Base-by-base conservation (phyloP, 1,140 invertebrate species). In the Anoplolepis gracilipes region DNA sequence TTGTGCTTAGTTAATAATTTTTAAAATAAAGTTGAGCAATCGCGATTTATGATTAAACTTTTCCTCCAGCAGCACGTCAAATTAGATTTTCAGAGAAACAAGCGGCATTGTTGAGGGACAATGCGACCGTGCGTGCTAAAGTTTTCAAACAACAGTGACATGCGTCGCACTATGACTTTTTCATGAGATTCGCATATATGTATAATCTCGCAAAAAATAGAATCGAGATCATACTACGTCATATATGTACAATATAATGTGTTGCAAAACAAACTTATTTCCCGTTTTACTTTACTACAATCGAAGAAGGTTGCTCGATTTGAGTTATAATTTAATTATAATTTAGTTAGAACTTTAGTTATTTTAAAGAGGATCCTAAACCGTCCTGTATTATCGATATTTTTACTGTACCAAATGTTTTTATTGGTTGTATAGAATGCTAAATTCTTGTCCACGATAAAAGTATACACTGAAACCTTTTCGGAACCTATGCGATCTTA, bases 181-280 rank as follows among this genome's bases (percentile, higher is more conserved):
- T 82, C 53, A 82, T 59, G 67, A 82, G 53, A 22, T 42, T 39
- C 53, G 53, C 36, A 11, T 46, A 28, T 82, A 11, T 46, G n/a
- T 82, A 82, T 59, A 82, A 82, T 82, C 53, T 13, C 39, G 28
- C 25, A 59, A 77, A 84, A 77, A 39, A 46, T 57, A 22, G n/a
- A 65, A 49, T 61, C 28, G 39, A 10, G 72, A 36, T 28, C 19
- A n/a, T n/a, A n/a, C 5, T 5, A 49, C 13, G 16, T 49, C 2
- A 11, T 19, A n/a, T 2, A 30, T 33, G 6, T 11, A 13, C 16
- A 8, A 42, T 19, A 8, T 13, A 4, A 67, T 11, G 28, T 13
- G 39, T 64, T 22, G n/a, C 28, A 65, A 70, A 39, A 25, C 19
- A n/a, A 70, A 30, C 49, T 70, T 57, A 70, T 81, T 81, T 72